Base-by-base conservation (phyloP, 1,140 invertebrate genomes). In the Papilio polytes region DNA sequence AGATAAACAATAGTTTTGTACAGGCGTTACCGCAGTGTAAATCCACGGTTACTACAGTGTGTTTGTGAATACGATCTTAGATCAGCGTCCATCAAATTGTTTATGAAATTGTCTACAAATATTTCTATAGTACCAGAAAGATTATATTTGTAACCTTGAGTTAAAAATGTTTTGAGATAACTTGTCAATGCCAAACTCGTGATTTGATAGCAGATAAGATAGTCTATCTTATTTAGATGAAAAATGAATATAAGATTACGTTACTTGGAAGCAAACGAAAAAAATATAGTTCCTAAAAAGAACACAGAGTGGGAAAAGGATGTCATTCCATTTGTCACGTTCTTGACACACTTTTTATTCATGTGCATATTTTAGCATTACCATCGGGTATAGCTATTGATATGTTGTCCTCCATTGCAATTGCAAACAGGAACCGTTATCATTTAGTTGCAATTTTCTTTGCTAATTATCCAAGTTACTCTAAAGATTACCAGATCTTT, bases 171-270 rank as follows among this genome's bases (percentile, higher is more conserved):
- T 26, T 70, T 31, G 26, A 36, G 63, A 70, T 70, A 70, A 36
- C 63, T 15, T 31, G 63, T 70, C 63, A 70, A 70, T 70, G 26
- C 20, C 63, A 63, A 26, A 70, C 63, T 70, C 26, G 63, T 70
- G 26, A 36, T 70, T 70, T 70, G 63, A 70, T 70, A 70, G 63
- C 13, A 70, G 63, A 70, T 70, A 70, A 70, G 63, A 70, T 70
- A 36, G 12, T 8, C 6, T 41, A 70, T 70, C 22, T 36, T 15
- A 7, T 63, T 70, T 70, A 70, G 63, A 70, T 31, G 63, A 70
- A 26, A 70, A 31, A 70, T 36, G 26, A 22, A 31, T 66, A 26
- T 4, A 3, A 66, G n/a, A 66, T 26, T 12, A 66, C 3, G 22
- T 31, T 41, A 41, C 46, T 48, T 48, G 10, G 13, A 48, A 12